Evolutionary conservation across 2,797 vertebrate genomes (phyloP).

Genomic region (Squalus acanthias): DNA sequence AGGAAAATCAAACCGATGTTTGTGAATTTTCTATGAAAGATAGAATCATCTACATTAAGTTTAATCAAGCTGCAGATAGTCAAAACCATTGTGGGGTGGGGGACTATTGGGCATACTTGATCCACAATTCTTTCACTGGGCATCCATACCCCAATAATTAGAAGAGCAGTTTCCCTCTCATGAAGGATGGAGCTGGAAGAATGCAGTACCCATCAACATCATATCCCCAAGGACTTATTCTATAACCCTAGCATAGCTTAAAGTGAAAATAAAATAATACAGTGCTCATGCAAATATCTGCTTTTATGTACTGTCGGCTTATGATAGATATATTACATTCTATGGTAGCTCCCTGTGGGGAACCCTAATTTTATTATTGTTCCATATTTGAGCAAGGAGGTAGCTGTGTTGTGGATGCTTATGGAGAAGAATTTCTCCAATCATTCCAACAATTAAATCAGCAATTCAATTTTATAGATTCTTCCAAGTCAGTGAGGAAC

Average conservation of each 20-base stretch:
- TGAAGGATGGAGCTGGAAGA: background rate
- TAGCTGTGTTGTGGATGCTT: background rate
- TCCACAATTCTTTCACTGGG: background rate
- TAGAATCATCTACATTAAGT: background rate
- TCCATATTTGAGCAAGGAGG: background rate
- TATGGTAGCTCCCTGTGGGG: background rate
- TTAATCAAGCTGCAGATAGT: background rate
- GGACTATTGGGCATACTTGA: background rate
- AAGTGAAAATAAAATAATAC: background rate
- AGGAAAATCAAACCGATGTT: background rate
- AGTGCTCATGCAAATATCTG: background rate
- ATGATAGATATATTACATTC: background rate
- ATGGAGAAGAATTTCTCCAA: background rate
- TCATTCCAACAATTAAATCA: background rate
- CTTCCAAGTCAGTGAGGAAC: background rate
- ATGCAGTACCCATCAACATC: background rate
- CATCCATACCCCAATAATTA: background rate
- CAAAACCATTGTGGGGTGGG: background rate
- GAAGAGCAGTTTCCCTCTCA: background rate
- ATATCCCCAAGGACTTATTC: background rate
- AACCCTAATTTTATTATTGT: background rate
- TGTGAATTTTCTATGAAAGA: background rate
- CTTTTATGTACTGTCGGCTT: background rate
- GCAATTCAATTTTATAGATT: background rate
- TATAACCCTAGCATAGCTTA: background rate